Evolutionary conservation across 2,888 invertebrate genomes (phyloP), one percentile per base, ranked within the genome.

Genomic region (Andrena marginata): DNA sequence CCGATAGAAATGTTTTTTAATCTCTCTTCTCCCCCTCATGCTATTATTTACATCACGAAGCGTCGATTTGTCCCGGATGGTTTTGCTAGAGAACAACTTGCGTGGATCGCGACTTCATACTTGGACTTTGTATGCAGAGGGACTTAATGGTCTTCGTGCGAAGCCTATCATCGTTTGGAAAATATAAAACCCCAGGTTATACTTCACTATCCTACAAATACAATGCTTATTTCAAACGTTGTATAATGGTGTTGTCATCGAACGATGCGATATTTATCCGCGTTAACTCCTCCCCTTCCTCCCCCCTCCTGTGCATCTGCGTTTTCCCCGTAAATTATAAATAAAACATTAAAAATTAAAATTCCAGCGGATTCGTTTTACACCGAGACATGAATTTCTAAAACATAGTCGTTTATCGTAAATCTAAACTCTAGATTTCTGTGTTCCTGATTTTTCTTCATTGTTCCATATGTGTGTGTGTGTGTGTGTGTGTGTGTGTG

Each of bases 111-210:
- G 69, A 16, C 23, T 72, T n/a, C 26, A 78, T 85, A 35, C 63
- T 68, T 86, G 88, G 82, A 88, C 88, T 84, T 84, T 86, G 87
- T 85, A 87, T 88, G 88, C 82, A n/a, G 54, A 56, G 74, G 77
- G 71, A 85, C 81, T 42, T 72, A 83, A 81, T 64, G 64, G 59
- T 80, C 56, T 86, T 80, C 54, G 42, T 63, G 70, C 72, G 79
- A 87, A 86, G 82, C 78, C 85, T 80, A 84, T 80, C 85, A 78
- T 82, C 70, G 80, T 84, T 84, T 83, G 88, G 87, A 90, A 92
- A 93, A 92, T 93, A 93, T 92, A 93, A 93, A 93, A 92, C 90
- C 92, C 93, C 92, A 92, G 91, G 89, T 90, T 88, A 89, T 90
- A 90, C 87, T 88, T 89, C 79, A 85, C 89, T 90, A 89, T 87